phyloP scores from a whole-genome alignment of 2,797 vertebrate genomes.

The Labeo calbasu region DNA sequence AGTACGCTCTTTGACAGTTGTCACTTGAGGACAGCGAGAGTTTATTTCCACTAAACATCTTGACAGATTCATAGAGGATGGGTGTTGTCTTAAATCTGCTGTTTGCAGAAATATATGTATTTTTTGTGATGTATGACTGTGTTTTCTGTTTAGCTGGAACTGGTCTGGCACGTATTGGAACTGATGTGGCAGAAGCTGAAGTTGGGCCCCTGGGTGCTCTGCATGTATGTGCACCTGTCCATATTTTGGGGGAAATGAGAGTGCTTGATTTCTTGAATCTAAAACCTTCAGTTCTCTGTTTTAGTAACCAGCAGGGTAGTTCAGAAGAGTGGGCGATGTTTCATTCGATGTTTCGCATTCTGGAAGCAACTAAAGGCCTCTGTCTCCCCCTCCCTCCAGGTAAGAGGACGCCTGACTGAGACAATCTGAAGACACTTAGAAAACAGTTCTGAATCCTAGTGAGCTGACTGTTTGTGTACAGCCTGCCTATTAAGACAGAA shows the following conservation, averaged over 20 bases:
- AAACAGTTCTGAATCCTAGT: background rate
- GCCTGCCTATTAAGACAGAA: background rate
- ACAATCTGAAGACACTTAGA: conserved; percentile 10
- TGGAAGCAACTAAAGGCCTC: conserved; percentile 85
- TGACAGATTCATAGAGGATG: background rate
- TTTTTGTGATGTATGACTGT: background rate
- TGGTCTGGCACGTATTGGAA: conserved; percentile 89
- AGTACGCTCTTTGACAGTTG: conserved; percentile 43
- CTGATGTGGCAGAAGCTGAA: conserved; percentile 85
- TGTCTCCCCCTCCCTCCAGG: conserved; percentile 92
- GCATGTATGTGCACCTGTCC: conserved; percentile 82
- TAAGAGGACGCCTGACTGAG: conserved; percentile 66
- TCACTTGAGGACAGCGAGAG: conserved; percentile 5
- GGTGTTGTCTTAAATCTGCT: background rate
- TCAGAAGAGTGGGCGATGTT: conserved; percentile 84
- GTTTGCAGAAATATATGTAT: background rate
- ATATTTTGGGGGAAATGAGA: background rate
- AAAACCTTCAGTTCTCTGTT: conserved; percentile 23
- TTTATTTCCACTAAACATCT: background rate
- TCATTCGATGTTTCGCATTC: conserved; percentile 89
- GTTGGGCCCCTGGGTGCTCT: conserved; percentile 77
- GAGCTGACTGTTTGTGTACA: background rate
- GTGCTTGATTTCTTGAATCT: background rate
- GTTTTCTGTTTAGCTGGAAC: conserved; percentile 83
- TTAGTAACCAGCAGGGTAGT: conserved; percentile 78